Percentiles rank a stretch among this genome's conserved stretches.
These are phyloP conservation scores for Acipenser oxyrinchus DNA, from an alignment of 2,797 vertebrate genomes.

Conservation along the genomic window DNA sequence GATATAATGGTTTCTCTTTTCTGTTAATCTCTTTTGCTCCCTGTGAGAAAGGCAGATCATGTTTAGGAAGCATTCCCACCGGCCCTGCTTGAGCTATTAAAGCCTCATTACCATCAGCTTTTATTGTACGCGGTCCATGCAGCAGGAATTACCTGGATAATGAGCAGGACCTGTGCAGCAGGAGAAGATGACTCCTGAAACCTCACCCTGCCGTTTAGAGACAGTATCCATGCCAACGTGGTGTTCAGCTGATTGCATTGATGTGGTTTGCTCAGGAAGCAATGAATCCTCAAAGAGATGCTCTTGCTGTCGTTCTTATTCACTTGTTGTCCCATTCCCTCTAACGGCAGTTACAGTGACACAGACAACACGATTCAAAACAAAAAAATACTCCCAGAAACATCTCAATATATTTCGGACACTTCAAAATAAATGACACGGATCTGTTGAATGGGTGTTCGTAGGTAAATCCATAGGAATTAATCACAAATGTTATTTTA, in stretches of 20 bases:
- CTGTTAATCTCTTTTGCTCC: constrained; percentile 58
- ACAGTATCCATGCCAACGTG: neutral
- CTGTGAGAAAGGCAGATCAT: constrained; percentile 45
- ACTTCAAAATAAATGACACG: too few species aligned
- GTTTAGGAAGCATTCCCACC: constrained; percentile 59
- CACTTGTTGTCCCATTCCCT: constrained; percentile 10
- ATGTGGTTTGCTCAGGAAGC: neutral
- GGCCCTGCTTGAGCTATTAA: constrained; percentile 63
- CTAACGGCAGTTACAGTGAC: neutral
- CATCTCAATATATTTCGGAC: too few species aligned
- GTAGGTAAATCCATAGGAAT: too few species aligned
- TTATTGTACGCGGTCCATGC: constrained; percentile 54
- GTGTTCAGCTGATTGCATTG: neutral
- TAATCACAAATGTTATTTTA: too few species aligned
- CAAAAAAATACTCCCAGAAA: too few species aligned
- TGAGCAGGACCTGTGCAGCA: constrained; percentile 60
- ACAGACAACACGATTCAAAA: too few species aligned
- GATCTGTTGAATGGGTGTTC: too few species aligned
- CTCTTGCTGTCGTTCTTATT: constrained; percentile 7
- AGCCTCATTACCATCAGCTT: constrained; percentile 64
- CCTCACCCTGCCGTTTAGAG: constrained; percentile 15
- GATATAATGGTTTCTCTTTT: constrained; percentile 58
- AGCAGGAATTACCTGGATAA: constrained; percentile 62
- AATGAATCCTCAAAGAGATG: neutral
- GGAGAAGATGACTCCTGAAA: constrained; percentile 33